Evolutionary conservation across 2,888 invertebrate genomes (phyloP).

Genomic region (Lycocerus yunnanus): DNA sequence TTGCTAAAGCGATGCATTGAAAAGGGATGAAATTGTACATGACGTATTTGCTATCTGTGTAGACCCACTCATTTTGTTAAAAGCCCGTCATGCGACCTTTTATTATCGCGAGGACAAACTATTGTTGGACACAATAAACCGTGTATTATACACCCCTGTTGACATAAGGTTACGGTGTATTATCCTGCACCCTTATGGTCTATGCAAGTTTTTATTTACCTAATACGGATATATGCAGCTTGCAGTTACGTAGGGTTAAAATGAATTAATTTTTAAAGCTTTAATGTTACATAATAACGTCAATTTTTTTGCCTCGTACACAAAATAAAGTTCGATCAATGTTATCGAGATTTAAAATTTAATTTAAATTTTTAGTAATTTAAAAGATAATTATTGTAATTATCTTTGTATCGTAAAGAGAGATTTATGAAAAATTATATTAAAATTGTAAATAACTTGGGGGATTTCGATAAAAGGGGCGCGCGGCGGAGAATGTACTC

Average conservation of each 20-base stretch:
- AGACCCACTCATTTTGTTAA: conserved; percentile 44
- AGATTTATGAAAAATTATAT: background rate
- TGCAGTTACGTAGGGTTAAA: conserved; percentile 4
- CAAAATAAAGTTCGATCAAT: background rate
- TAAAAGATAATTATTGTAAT: background rate
- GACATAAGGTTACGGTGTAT: conserved; percentile 48
- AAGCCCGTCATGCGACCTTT: conserved; percentile 47
- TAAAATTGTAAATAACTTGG: conserved; percentile 5
- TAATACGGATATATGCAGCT: conserved; percentile 16
- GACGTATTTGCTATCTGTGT: conserved; percentile 21
- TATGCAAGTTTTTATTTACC: conserved; percentile 30
- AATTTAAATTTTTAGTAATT: no score
- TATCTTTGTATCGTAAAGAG: background rate
- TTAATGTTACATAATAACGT: background rate
- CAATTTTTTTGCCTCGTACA: background rate
- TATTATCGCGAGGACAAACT: conserved; percentile 44
- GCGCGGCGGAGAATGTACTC: conserved; percentile 27
- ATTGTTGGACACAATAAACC: conserved; percentile 46
- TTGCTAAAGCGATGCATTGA: background rate
- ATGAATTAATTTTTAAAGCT: background rate
- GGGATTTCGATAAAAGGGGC: conserved; percentile 18
- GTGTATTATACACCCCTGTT: conserved; percentile 48
- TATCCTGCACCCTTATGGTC: conserved; percentile 34
- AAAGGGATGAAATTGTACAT: conserved; percentile 8
- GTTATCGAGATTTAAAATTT: background rate